phyloP scores from a whole-genome alignment of 2,888 invertebrate species.

The Cryptosula pallasiana region DNA sequence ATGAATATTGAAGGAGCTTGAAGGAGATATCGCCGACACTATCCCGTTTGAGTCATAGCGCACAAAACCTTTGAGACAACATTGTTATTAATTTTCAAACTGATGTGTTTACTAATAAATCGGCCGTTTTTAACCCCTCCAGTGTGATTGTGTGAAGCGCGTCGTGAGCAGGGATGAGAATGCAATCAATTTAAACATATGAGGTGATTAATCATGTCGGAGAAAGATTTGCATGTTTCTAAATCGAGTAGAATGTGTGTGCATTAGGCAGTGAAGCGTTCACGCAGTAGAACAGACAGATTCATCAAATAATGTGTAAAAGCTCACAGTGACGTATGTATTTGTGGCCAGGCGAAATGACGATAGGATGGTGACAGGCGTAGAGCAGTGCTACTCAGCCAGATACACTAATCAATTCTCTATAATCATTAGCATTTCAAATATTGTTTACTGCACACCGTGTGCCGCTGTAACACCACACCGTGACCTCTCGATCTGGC shows the following conservation, averaged over 20 bases:
- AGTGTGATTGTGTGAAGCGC: too few species aligned
- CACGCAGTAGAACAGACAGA: not conserved
- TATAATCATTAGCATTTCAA: not conserved
- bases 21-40: too few species aligned
- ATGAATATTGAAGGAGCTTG: too few species aligned
- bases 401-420: not conserved
- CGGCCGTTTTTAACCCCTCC: too few species aligned
- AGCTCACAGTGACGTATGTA: not conserved
- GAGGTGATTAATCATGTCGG: not conserved
- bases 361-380: not conserved
- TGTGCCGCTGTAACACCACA: not conserved
- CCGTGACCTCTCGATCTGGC: not conserved
- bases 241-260: not conserved
- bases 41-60: too few species aligned
- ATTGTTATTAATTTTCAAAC: too few species aligned
- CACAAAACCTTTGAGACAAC: too few species aligned
- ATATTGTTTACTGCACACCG: not conserved
- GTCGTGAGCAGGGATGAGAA: too few species aligned
- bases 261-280: not conserved
- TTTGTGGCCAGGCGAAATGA: not conserved
- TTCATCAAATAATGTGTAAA: not conserved
- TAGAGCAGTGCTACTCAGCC: too few species aligned
- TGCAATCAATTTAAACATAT: too few species aligned
- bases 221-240: not conserved
- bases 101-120: too few species aligned